A percentile compares a stretch with the other conserved stretches of the same genome.
Evolutionary conservation across 2,888 invertebrate genomes (phyloP).

Genomic region (Pogonocherus hispidulus): DNA sequence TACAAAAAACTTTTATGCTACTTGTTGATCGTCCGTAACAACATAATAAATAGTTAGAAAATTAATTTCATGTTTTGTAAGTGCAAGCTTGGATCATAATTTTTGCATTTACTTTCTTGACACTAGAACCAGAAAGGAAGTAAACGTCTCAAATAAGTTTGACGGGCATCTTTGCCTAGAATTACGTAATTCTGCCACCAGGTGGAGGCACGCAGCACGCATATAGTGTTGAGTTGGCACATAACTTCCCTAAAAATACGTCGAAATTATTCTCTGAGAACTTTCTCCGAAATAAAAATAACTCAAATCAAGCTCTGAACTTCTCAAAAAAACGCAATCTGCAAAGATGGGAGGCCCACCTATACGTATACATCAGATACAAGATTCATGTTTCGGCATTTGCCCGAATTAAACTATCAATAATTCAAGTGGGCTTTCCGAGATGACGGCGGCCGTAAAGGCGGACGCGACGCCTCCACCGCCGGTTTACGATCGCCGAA

Average conservation of each 20-base stretch:
- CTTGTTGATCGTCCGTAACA: too few species aligned
- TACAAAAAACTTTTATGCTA: too few species aligned
- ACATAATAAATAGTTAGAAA: too few species aligned
- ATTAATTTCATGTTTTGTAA: too few species aligned
- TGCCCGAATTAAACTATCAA: conserved; percentile 68
- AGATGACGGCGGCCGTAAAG: conserved; percentile 59
- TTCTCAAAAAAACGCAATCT: background rate
- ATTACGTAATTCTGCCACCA: too few species aligned
- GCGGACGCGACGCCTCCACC: background rate
- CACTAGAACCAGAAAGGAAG: too few species aligned
- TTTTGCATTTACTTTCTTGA: too few species aligned
- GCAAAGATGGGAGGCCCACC: background rate
- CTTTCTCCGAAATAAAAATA: background rate
- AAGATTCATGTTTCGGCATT: conserved; percentile 66
- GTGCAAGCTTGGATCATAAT: too few species aligned
- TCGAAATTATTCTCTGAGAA: background rate
- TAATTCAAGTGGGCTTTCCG: conserved; percentile 64
- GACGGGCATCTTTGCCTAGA: too few species aligned
- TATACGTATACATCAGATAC: conserved; percentile 54
- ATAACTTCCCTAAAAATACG: background rate
- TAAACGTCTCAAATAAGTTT: too few species aligned
- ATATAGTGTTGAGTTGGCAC: too few species aligned
- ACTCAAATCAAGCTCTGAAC: background rate
- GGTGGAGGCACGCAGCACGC: too few species aligned
- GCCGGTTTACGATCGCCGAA: conserved; percentile 10